Conservation (phyloP, 2,888 invertebrate species). For the Fragum whitleyi region DNA sequence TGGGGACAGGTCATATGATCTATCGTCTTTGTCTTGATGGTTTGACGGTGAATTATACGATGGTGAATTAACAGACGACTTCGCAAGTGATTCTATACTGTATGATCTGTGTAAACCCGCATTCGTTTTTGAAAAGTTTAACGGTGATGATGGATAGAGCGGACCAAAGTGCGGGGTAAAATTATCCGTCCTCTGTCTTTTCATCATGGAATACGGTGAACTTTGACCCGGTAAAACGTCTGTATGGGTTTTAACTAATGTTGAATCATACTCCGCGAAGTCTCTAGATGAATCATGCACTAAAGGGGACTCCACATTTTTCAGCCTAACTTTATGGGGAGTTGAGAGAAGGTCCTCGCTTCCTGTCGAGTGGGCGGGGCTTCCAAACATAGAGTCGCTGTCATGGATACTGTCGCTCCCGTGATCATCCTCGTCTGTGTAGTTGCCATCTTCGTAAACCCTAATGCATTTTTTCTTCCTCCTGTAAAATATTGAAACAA, state of each 20-base stretch:
- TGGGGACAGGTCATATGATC: slow-evolving; percentile 56
- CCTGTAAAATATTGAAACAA: slow-evolving; percentile 79
- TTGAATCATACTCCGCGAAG: slow-evolving; percentile 43
- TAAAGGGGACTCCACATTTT: slow-evolving; percentile 57
- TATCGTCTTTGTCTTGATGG: slow-evolving; percentile 26
- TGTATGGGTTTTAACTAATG: slow-evolving; percentile 26
- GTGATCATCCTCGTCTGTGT: slow-evolving; percentile 74
- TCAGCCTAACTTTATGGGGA: slow-evolving; percentile 63
- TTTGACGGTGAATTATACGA: slow-evolving; percentile 13
- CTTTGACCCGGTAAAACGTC: slow-evolving; percentile 29
- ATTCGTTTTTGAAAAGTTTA: slow-evolving; percentile 34
- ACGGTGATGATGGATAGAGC: slow-evolving; percentile 42
- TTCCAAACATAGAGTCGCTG: slow-evolving; percentile 75
- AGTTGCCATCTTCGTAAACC: slow-evolving; percentile 80
- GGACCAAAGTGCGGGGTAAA: slow-evolving; percentile 32
- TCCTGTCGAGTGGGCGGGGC: slow-evolving; percentile 70
- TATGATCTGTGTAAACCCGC: slow-evolving; percentile 54
- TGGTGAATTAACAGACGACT: slow-evolving; percentile 56
- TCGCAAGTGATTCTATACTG: slow-evolving; percentile 62
- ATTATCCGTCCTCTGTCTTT: slow-evolving; percentile 9
- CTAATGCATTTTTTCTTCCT: slow-evolving; percentile 87
- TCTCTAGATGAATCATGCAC: slow-evolving; percentile 42
- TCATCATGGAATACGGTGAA: slow-evolving; percentile 33
- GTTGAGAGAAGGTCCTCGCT: slow-evolving; percentile 72
- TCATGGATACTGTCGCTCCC: slow-evolving; percentile 74